A percentile compares a stretch with the other conserved stretches of the same genome.
phyloP scores from a whole-genome alignment of 2,113 vertebrate species.

The Raja brachyura region DNA sequence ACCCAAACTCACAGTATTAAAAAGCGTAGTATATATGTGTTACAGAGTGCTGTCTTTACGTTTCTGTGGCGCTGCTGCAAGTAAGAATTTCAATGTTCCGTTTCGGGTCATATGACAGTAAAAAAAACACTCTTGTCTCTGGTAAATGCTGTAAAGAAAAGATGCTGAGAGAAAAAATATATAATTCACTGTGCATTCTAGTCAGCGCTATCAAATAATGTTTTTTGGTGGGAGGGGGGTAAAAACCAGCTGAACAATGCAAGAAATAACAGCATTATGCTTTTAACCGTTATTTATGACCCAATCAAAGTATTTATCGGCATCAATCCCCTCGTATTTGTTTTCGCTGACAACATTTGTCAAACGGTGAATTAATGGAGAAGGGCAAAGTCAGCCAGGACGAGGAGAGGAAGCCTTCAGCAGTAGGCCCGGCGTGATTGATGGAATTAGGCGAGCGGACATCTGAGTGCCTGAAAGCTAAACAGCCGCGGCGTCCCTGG shows the following conservation, averaged over 20 bases:
- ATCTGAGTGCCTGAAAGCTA: not conserved
- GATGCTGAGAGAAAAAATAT: not conserved
- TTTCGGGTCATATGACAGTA: no score
- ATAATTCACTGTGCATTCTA: not conserved
- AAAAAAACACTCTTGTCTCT: no score
- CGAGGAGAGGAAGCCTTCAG: not conserved
- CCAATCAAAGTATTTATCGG: slow-evolving; percentile 17
- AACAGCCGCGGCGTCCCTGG: not conserved
- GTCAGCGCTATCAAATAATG: not conserved
- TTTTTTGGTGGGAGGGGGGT: not conserved
- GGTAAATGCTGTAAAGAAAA: no score
- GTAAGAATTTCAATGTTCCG: no score
- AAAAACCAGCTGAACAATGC: not conserved
- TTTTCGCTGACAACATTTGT: slow-evolving; percentile 29
- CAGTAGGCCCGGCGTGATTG: slow-evolving; percentile 11
- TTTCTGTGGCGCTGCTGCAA: no score
- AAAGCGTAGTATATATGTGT: no score
- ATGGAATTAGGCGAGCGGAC: not conserved
- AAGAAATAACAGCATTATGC: not conserved
- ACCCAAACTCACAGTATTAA: no score
- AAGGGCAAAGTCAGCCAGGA: slow-evolving; percentile 20
- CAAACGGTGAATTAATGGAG: slow-evolving; percentile 19
- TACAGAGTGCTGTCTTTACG: no score
- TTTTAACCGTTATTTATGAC: slow-evolving; percentile 31
- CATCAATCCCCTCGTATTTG: slow-evolving; percentile 26